Evolutionary conservation across 2,888 invertebrate species (phyloP).

Genomic region (Cryptosula pallasiana): DNA sequence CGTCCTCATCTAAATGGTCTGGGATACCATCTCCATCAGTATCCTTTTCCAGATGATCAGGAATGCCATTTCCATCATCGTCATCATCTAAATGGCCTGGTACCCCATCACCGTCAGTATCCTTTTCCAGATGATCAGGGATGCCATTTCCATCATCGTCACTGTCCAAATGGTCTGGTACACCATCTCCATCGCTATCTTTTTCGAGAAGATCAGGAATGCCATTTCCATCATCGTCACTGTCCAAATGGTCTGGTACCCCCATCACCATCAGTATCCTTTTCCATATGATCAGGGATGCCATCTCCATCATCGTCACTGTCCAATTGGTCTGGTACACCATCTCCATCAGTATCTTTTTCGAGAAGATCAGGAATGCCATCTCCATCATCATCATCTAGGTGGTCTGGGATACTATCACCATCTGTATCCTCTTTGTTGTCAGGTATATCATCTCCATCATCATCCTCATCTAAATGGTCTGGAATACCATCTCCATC

Average conservation of each 20-base stretch:
- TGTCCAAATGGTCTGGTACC: constrained; percentile 30
- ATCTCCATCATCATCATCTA: constrained; percentile 16
- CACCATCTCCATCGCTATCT: constrained; percentile 40
- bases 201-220: background rate
- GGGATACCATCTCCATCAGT: constrained; percentile 9
- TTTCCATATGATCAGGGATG: background rate
- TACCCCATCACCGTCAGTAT: constrained; percentile 40
- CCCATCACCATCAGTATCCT: constrained; percentile 29
- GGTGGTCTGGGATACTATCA: constrained; percentile 5
- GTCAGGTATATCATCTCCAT: constrained; percentile 19
- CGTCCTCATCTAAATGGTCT: background rate
- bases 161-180: constrained; percentile 34
- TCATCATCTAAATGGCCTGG: constrained; percentile 32
- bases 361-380: background rate
- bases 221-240: constrained; percentile 12
- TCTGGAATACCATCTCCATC: constrained; percentile 14
- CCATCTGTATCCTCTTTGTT: background rate
- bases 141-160: constrained; percentile 35
- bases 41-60: constrained; percentile 9
- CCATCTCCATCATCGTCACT: constrained; percentile 6
- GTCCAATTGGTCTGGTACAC: constrained; percentile 14
- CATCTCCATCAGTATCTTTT: constrained; percentile 12
- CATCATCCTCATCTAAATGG: background rate
- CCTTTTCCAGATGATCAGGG: constrained; percentile 29
- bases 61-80: constrained; percentile 10